Conservation (phyloP, 1,140 invertebrate species). For the Hyles euphorbiae region DNA sequence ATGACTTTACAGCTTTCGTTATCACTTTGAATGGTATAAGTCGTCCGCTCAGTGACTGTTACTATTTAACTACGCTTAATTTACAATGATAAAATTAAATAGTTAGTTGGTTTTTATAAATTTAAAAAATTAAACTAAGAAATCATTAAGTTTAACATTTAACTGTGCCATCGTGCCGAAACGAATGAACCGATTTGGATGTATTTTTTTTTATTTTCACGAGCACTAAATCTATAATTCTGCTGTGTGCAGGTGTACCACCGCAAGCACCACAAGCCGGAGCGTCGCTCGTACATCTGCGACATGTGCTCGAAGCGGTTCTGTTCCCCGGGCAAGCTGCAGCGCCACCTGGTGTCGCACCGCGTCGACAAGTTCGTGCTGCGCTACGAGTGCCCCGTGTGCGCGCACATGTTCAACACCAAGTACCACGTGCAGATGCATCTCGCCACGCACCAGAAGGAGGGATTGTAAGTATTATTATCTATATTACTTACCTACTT, state of each 20-base stretch:
- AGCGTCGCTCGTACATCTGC: conserved; percentile 37
- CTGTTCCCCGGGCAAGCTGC: conserved; percentile 44
- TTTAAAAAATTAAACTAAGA: no score
- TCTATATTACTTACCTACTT: no score
- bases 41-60: no score
- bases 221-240: not conserved
- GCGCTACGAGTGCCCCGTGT: conserved; percentile 62
- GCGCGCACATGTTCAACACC: conserved; percentile 64
- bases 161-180: no score
- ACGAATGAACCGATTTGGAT: no score
- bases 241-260: conserved; percentile 45
- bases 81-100: no score
- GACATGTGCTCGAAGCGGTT: conserved; percentile 53
- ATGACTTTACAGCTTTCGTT: no score
- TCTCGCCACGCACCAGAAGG: conserved; percentile 51
- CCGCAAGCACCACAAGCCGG: conserved; percentile 42
- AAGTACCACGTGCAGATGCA: conserved; percentile 59
- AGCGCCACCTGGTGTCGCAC: conserved; percentile 47
- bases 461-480: conserved; percentile 47
- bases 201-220: no score
- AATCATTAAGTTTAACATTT: no score
- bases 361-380: conserved; percentile 32
- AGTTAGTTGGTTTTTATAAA: no score
- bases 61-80: no score
- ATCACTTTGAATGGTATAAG: no score